Evolutionary conservation across 2,113 vertebrate genomes (phyloP), one percentile per base, ranked within the genome.

Genomic region (Trogon surrucura): DNA sequence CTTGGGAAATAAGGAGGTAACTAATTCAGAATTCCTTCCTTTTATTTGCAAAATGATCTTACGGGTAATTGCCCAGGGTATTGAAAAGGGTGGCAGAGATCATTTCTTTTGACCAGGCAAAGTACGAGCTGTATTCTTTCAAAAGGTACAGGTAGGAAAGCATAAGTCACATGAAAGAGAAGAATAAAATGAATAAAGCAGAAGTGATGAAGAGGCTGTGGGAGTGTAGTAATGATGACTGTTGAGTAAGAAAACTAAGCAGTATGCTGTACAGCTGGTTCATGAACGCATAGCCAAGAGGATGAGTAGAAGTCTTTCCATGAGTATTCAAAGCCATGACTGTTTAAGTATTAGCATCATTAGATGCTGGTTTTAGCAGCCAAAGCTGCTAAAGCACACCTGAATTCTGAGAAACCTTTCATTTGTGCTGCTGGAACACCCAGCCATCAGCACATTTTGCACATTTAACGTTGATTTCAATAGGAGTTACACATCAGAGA

Each of bases 341-440:
- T 88, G 67, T 71, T 93, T 83, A 91, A 95, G 65, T 89, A 75
- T 57, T 53, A 92, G 41, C 44, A 83, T 54, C 29, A 66, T 80
- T 86, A 87, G 54, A 61, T 54, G 79, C 60, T 93, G 81, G 10
- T 92, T 95, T 92, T 86, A 87, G 73, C 53, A 81, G 50, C 38
- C 61, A 81, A 87, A 75, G 61, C 71, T 82, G 38, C 74, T 74
- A 81, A 93, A 86, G 80, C 65, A 89, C 65, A 88, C 69, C 65
- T 91, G 72, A 94, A 95, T 90, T 93, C 90, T 85, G 83, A 81
- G 72, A 78, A 95, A 88, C 88, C 78, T 83, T 93, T 96, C 34
- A 96, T 95, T 86, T 95, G 72, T 83, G 84, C 73, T 0, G 0
- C 77, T 79, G 88, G 41, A 88, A 96, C 95, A 74, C 41, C 60